Evolutionary conservation across 1,140 invertebrate species (phyloP).

Genomic region (Batillaria attramentaria): DNA sequence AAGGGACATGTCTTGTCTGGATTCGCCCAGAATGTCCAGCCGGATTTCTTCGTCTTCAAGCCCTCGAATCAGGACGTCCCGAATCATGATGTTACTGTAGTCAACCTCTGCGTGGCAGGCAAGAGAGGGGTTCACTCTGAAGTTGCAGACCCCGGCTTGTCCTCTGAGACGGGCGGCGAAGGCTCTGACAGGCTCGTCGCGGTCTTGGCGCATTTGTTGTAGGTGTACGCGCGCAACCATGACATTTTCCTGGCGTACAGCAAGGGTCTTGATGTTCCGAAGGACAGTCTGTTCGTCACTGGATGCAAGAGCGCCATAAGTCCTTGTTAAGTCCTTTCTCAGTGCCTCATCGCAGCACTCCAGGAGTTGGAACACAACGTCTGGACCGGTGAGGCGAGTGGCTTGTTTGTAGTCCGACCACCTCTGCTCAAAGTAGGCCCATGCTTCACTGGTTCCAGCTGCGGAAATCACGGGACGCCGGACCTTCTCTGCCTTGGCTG

Average conservation of each 20-base stretch:
- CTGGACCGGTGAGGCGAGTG: constrained; percentile 32
- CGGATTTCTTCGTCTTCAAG: constrained; percentile 30
- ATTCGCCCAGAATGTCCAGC: constrained; percentile 29
- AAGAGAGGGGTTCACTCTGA: constrained; percentile 12
- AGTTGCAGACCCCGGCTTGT: constrained; percentile 29
- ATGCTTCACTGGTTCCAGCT: too few species aligned
- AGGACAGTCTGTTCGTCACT: not conserved
- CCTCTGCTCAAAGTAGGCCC: too few species aligned
- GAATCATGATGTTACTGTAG: constrained; percentile 31
- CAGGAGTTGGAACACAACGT: constrained; percentile 38
- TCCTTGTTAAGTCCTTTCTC: constrained; percentile 40
- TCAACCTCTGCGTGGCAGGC: not conserved
- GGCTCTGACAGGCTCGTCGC: constrained; percentile 26
- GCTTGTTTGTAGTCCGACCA: too few species aligned
- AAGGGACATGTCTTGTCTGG: constrained; percentile 19
- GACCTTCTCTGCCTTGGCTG: too few species aligned
- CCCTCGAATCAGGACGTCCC: constrained; percentile 29
- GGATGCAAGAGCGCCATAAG: constrained; percentile 10
- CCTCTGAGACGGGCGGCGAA: constrained; percentile 21
- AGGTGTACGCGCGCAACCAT: constrained; percentile 12
- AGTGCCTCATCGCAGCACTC: constrained; percentile 45
- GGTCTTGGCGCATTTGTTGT: constrained; percentile 31
- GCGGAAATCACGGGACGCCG: too few species aligned
- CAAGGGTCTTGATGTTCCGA: not conserved
- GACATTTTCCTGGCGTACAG: constrained; percentile 5